Percentiles rank a stretch among this genome's conserved stretches.
Evolutionary conservation across 2,113 vertebrate species (phyloP).

Genomic region (Pagrus major): DNA sequence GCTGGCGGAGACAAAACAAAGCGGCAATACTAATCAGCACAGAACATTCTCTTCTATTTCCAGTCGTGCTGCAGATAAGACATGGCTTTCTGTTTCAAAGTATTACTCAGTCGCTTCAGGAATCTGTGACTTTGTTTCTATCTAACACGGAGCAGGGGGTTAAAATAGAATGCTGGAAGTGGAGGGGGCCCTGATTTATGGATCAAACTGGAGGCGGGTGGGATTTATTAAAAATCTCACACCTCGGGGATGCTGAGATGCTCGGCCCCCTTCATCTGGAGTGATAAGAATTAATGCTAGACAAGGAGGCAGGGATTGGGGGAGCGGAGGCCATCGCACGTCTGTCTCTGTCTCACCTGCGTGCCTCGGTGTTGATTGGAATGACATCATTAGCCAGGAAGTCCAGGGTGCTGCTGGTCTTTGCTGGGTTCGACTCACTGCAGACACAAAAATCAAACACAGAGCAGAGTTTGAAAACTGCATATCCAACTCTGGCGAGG

Average conservation of each 20-base stretch:
- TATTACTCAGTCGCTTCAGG: constrained; percentile 40
- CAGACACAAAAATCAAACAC: constrained; percentile 39
- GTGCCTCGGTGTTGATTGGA: constrained; percentile 43
- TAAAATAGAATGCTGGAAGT: constrained; percentile 38
- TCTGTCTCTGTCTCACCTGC: constrained; percentile 62
- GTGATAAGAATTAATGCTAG: constrained; percentile 38
- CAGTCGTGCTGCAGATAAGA: constrained; percentile 54
- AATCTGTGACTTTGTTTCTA: constrained; percentile 47
- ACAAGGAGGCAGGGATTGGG: background rate
- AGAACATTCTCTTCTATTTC: constrained; percentile 67
- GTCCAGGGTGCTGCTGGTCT: constrained; percentile 55
- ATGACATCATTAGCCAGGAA: constrained; percentile 67
- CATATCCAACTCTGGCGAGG: constrained; percentile 28
- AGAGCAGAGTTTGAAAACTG: constrained; percentile 7
- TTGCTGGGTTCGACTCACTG: constrained; percentile 50
- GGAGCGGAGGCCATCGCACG: background rate
- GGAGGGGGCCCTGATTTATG: constrained; percentile 36
- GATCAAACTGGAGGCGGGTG: constrained; percentile 45
- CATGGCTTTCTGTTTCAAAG: constrained; percentile 56
- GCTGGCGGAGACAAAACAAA: constrained; percentile 73
- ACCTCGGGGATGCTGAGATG: constrained; percentile 14
- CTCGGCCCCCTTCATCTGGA: constrained; percentile 26
- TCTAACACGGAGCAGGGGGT: constrained; percentile 27
- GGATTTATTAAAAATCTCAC: constrained; percentile 42
- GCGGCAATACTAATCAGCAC: constrained; percentile 71